Evolutionary conservation across 1,140 invertebrate genomes (phyloP).

Genomic region (Heliconius nattereri): DNA sequence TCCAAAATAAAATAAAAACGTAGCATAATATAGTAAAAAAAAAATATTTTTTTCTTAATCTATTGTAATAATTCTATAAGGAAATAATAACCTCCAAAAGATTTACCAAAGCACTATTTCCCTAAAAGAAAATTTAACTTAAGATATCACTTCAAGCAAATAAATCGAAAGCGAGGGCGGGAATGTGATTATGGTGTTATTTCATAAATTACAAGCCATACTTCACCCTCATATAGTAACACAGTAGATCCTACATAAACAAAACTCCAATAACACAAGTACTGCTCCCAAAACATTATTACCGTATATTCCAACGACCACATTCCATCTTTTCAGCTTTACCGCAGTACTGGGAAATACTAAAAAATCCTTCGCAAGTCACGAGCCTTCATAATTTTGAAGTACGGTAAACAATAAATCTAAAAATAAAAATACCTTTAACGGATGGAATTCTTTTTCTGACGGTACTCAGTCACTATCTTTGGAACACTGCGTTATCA

Average conservation of each 20-base stretch:
- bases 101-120: neutral
- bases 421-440: slow-evolving; percentile 52
- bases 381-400: slow-evolving; percentile 56
- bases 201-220: slow-evolving; percentile 27
- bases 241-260: slow-evolving; percentile 22
- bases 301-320: slow-evolving; percentile 32
- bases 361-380: slow-evolving; percentile 44
- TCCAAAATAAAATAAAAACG: neutral
- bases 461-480: slow-evolving; percentile 21
- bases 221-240: slow-evolving; percentile 15
- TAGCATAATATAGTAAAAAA: neutral
- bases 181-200: slow-evolving; percentile 25
- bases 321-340: slow-evolving; percentile 40
- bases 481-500: slow-evolving; percentile 40
- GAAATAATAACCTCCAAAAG: neutral
- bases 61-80: neutral
- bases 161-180: slow-evolving; percentile 12
- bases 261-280: slow-evolving; percentile 32
- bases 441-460: slow-evolving; percentile 3
- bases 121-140: neutral
- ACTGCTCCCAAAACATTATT: slow-evolving; percentile 26
- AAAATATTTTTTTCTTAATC: neutral
- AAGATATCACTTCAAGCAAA: slow-evolving; percentile 1
- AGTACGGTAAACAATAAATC: slow-evolving; percentile 62
- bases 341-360: slow-evolving; percentile 35